Evolutionary conservation across 1,140 invertebrate genomes (phyloP), one percentile per base, ranked within the genome.

Genomic region (Eumaeus atala): DNA sequence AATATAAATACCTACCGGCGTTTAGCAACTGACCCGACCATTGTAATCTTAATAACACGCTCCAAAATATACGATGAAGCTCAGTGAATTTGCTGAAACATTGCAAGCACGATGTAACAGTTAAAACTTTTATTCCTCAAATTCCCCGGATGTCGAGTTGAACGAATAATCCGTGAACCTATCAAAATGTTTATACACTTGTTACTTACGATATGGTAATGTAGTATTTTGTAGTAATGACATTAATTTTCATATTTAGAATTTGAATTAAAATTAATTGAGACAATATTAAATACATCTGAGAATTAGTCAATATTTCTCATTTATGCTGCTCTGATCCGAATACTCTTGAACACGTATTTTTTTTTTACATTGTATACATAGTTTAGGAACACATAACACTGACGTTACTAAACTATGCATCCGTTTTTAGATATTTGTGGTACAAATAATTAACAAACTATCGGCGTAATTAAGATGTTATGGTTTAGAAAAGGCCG

Each of bases 1-100:
- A 84, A 84, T 84, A 81, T 80, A 78, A 79, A 81, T 81, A 73
- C 72, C 72, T 64, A 69, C 67, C 62, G 64, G 64, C 68, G 66
- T 77, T 78, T 72, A 78, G 70, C 64, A 74, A 78, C 73, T 77
- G 72, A 77, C 72, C 71, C 66, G 61, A 51, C 60, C 59, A 72
- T 72, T 79, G 70, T 72, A 70, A 78, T 70, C 67, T 69, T 74
- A 72, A 73, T 75, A 76, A 71, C 62, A 56, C 61, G 62, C 58
- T 61, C 50, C 58, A 55, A 54, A 36, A 58, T 54, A 62, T 61
- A 68, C 67, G 70, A 64, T 55, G 55, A 63, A 58, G 44, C 55
- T 8, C 61, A 56, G 59, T 47, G 58, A 64, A 69, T 71, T 68
- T 49, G 61, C 62, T 51, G 60, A 70, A 66, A 62, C 58, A 61